phyloP scores from a whole-genome alignment of 2,113 vertebrate species.

The Caretta caretta region DNA sequence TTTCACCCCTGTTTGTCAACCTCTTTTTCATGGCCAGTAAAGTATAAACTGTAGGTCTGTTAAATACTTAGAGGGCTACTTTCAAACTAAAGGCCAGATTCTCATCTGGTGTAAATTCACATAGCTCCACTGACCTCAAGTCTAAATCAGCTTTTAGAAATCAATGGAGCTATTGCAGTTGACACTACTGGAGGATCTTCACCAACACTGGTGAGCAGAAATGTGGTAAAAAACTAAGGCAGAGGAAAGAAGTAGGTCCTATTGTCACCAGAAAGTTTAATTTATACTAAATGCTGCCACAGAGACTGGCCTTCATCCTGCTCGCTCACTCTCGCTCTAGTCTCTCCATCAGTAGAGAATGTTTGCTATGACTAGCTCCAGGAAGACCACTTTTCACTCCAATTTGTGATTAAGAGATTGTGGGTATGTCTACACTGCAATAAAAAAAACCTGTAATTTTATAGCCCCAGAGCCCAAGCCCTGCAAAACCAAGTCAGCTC shows the following conservation, averaged over 20 bases:
- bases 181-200: background rate
- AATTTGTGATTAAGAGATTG: background rate
- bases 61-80: background rate
- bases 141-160: background rate
- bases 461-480: background rate
- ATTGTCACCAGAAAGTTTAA: background rate
- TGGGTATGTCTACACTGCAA: background rate
- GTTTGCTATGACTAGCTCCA: background rate
- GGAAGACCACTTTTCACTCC: background rate
- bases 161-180: background rate
- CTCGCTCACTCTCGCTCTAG: background rate
- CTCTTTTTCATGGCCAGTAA: background rate
- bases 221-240: background rate
- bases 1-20: background rate
- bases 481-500: background rate
- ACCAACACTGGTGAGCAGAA: background rate
- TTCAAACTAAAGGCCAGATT: background rate
- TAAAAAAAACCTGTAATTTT: background rate
- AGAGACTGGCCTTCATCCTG: background rate
- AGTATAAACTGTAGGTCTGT: background rate
- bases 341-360: background rate
- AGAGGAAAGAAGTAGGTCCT: fast-evolving
- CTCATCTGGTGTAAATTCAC: background rate
- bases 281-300: background rate
- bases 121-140: background rate